Conservation (phyloP, 2,888 invertebrate species). For the Drosophila testacea region DNA sequence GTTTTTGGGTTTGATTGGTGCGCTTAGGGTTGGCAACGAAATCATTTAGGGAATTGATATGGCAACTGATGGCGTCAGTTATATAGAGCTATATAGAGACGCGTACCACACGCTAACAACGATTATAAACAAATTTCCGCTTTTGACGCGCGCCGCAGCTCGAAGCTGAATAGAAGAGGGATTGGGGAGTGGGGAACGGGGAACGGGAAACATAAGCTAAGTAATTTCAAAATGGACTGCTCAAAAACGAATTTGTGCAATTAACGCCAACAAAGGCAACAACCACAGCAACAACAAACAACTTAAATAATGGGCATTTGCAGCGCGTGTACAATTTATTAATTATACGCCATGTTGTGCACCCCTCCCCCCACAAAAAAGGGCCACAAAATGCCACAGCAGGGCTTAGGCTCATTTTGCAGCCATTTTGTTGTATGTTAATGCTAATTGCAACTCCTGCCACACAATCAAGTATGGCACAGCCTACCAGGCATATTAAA, state of each 20-base stretch:
- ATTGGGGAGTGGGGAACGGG: neutral
- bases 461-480: neutral
- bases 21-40: constrained; percentile 57
- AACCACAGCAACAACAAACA: constrained; percentile 22
- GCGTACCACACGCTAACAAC: constrained; percentile 68
- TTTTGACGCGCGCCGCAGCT: constrained; percentile 71
- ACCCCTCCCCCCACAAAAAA: constrained; percentile 3
- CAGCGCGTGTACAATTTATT: constrained; percentile 73
- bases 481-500: constrained; percentile 5
- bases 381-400: constrained; percentile 19
- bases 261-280: constrained; percentile 62
- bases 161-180: constrained; percentile 1
- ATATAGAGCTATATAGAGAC: constrained; percentile 17
- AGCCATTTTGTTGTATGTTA: constrained; percentile 62
- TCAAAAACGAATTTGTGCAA: constrained; percentile 78
- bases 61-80: constrained; percentile 36
- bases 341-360: constrained; percentile 78
- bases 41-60: constrained; percentile 77
- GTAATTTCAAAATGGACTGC: constrained; percentile 69
- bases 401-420: constrained; percentile 22
- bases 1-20: constrained; percentile 62
- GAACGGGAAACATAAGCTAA: constrained; percentile 29
- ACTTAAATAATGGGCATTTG: constrained; percentile 55
- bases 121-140: constrained; percentile 82
- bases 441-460: constrained; percentile 54